Evolutionary conservation across 2,888 invertebrate species (phyloP), one percentile per base, ranked within the genome.

Genomic region (Operophtera brumata): DNA sequence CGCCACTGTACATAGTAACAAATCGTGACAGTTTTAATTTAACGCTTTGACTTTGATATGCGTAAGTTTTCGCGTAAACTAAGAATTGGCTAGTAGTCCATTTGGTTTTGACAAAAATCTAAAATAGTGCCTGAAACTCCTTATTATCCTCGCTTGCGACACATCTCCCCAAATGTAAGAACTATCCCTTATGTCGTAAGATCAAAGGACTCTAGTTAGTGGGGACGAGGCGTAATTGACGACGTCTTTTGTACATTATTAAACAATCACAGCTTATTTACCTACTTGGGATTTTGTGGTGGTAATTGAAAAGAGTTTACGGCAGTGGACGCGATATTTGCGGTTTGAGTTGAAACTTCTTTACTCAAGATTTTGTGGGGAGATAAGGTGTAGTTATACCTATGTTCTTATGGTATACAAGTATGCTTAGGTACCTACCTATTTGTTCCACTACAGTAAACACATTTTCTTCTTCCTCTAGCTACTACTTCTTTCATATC

Each of bases 151-250:
- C 20, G 43, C 41, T 11, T 47, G 36, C 39, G 46, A 47, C 58
- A 63, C 57, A 37, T 46, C 34, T 26, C 34, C 26, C 10, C 25
- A 14, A 41, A 44, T 49, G 41, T 45, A 54, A 65, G 50, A 75
- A 75, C 77, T 77, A 76, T 80, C 71, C 77, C 79, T 78, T 77
- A 76, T 42, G 13, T 74, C 73, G 74, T 56, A 62, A 77, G 72
- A 78, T 84, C 82, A 84, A 83, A 82, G 78, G 70, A 75, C 70
- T 64, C 61, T 65, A 65, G 61, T 44, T 55, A 69, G 68, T 69
- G 73, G 71, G 66, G 36, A 39, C 41, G 41, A 66, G 65, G 65
- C 52, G 70, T 76, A 75, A 82, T 78, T 80, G 75, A 75, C 71
- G 72, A 63, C 64, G 59, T 69, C 71, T 71, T 71, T 75, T 69